Conservation (phyloP, 2,797 vertebrate genomes). For the Molossus molossus region DNA sequence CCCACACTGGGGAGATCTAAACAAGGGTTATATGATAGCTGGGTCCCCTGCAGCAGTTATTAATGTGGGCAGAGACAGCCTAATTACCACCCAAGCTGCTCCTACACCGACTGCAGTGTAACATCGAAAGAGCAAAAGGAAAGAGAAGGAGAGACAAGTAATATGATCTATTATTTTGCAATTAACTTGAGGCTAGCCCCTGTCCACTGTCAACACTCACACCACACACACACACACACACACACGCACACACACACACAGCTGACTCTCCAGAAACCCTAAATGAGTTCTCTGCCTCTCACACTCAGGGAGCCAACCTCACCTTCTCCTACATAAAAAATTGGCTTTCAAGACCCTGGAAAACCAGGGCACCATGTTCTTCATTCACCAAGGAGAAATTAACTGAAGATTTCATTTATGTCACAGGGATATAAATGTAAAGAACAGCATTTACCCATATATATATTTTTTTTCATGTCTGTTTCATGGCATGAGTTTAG, state of each 20-base stretch:
- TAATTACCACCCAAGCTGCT: slow-evolving; percentile 74
- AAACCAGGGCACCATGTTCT: neutral
- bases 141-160: slow-evolving; percentile 34
- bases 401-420: neutral
- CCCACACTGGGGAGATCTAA: slow-evolving; percentile 54
- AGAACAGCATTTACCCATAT: neutral
- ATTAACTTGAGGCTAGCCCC: slow-evolving; percentile 61
- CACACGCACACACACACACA: neutral
- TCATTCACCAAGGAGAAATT: neutral
- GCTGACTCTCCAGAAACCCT: neutral
- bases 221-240: neutral
- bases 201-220: slow-evolving; percentile 30
- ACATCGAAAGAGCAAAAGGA: slow-evolving; percentile 27
- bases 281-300: neutral
- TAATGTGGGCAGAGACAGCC: neutral
- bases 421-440: neutral
- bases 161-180: slow-evolving; percentile 69
- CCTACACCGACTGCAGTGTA: neutral
- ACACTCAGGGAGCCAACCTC: neutral
- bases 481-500: neutral
- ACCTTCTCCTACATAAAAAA: neutral
- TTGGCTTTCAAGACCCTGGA: neutral
- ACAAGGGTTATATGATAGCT: slow-evolving; percentile 53
- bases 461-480: neutral
- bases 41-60: neutral